Evolutionary conservation across 2,113 vertebrate species (phyloP), one percentile per base, ranked within the genome.

Genomic region (Phoxinus phoxinus): DNA sequence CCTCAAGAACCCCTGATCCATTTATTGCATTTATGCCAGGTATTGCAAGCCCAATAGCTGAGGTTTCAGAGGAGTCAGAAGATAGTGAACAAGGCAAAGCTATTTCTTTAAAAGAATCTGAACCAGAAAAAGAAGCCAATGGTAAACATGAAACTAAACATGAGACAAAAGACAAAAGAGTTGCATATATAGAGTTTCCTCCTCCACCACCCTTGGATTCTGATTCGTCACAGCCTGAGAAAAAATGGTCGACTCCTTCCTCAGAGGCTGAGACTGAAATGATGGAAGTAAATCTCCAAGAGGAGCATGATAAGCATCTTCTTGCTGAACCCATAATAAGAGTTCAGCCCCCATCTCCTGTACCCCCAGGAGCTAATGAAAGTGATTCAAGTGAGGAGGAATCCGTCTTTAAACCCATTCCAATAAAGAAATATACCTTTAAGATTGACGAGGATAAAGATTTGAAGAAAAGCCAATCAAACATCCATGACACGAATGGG

Each of bases 121-220:
- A 86, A 44, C 89, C 90, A 27, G 89, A 93, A 72, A 94, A 86
- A 30, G 30, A 91, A 51, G 83, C 65, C 74, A 94, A 90, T 89
- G 92, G 85, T 59, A 96, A 94, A 90, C 94, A 94, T 88, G 95
- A 96, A 90, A 93, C 90, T 80, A 90, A 90, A 87, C 93, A 92
- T 89, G 94, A 94, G 85, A 90, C 94, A 77, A 98, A 97, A 94
- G 93, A 94, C 86, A 99, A 97, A 91, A 94, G 98, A 88, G 95
- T 99, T 81, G 97, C 98, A 72, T 99, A 99, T 88, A 99, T 99
- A 83, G 98, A 99, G 91, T 99, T 99, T 90, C 98, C 98, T 87
- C 98, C 98, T 86, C 98, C 98, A 86, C 98, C 98, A 30, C 98
- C 98, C 2, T 90, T 99, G 91, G 98, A 99, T 89, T 95, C 95